Conservation (phyloP, 1,140 invertebrate species). For the Apocrypta bakeri region DNA sequence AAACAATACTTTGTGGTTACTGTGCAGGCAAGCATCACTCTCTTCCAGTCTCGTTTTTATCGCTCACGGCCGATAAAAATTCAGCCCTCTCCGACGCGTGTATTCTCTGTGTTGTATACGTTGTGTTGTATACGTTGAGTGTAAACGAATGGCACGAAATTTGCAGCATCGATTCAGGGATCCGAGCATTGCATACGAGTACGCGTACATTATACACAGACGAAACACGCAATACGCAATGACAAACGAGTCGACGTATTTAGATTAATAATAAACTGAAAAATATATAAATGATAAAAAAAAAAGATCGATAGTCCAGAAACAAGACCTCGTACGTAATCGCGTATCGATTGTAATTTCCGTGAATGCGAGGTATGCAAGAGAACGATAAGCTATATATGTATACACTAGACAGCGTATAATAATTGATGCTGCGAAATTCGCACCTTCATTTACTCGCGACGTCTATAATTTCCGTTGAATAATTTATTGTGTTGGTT, state of each 20-base stretch:
- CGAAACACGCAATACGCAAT: background rate
- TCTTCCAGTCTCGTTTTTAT: background rate
- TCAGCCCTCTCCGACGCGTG: background rate
- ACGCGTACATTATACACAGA: background rate
- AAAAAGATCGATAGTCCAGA: constrained; percentile 6
- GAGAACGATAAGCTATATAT: background rate
- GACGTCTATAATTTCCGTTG: background rate
- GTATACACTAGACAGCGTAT: background rate
- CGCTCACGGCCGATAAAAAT: background rate
- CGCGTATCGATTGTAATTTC: constrained; percentile 24
- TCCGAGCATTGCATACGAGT: background rate
- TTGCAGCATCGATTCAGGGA: background rate
- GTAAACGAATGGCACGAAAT: background rate
- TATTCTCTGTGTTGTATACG: background rate
- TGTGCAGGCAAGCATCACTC: constrained; percentile 13
- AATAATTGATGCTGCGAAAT: background rate
- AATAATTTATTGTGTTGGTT: background rate
- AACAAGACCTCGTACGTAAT: background rate
- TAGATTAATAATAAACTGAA: constrained; percentile 27
- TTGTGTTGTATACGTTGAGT: too few relatives aligned
- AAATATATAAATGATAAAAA: background rate
- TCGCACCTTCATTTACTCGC: background rate
- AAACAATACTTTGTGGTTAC: constrained; percentile 36
- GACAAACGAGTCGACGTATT: constrained; percentile 39
- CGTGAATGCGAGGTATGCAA: background rate